Evolutionary conservation across 1,140 invertebrate genomes (phyloP), one percentile per base, ranked within the genome.

Genomic region (Heliconius hermathena): DNA sequence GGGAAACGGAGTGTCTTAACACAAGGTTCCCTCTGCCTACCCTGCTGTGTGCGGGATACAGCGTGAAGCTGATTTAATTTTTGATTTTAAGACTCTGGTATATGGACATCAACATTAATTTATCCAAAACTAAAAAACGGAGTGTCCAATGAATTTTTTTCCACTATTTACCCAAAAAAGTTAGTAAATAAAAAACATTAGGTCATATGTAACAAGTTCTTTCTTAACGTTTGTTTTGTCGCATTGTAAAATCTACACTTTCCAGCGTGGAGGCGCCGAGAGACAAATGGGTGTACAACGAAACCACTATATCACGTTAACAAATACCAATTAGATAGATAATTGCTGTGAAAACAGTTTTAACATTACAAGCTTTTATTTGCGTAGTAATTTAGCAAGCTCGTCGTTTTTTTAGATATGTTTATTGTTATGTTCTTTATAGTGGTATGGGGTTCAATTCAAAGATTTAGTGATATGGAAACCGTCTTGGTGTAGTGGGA

Each of bases 341-440:
- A 80, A 80, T 82, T 82, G 74, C 81, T 80, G 76, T 77, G 72
- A 82, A 82, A 80, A 81, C 73, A 78, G 22, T 66, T 66, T 66
- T 66, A 66, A 66, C 60, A 8, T 77, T 70, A 49, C 75, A 41
- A 41, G 57, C 52, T 66, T 66, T 66, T 66, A 66, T 66, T 66
- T 66, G 60, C 22, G 3, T 66, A 26, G 26, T 26, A 66, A 66
- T 66, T 66, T 66, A 66, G 60, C 60, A 11, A 22, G 57, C 22
- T 66, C 20, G 57, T 66, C 22, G 26, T 66, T 66, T 57, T 66
- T 66, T 66, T 66, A 29, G 57, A 26, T 3, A 16, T 16, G 22
- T 2, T 26, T 11, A 66, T 22, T 66, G 22, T 66, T 52, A 16
- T 49, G 4, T 46, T 36, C 33, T 36, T 36, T 36, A 36, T 8